Evolutionary conservation across 2,797 vertebrate species (phyloP).

Genomic region (Rachycentron canadum): DNA sequence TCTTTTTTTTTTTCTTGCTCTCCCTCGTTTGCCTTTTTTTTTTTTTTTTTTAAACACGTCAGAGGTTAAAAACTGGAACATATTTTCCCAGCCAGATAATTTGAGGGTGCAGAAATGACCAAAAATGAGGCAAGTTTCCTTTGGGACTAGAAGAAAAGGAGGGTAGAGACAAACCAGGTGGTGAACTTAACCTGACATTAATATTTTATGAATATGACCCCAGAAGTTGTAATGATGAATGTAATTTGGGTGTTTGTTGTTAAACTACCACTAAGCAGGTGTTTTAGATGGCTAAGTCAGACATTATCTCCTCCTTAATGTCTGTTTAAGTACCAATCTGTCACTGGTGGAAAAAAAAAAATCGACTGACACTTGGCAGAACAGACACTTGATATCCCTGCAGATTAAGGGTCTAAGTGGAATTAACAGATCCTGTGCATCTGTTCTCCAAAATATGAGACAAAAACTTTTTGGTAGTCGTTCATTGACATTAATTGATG

Average conservation of each 20-base stretch:
- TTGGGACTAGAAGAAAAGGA: constrained; percentile 63
- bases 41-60: constrained; percentile 35
- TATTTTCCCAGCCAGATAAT: constrained; percentile 76
- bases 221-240: constrained; percentile 74
- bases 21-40: constrained; percentile 13
- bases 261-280: constrained; percentile 72
- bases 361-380: constrained; percentile 5
- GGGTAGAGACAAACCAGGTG: constrained; percentile 76
- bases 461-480: neutral
- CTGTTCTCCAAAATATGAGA: neutral
- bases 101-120: constrained; percentile 70
- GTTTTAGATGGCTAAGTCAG: constrained; percentile 62
- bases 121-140: constrained; percentile 70
- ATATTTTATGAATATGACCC: constrained; percentile 83
- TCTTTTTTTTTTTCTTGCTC: constrained; percentile 9
- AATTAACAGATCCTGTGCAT: neutral
- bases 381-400: neutral
- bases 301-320: constrained; percentile 67
- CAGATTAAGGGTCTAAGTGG: neutral
- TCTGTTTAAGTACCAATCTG: constrained; percentile 66
- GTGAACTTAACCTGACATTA: constrained; percentile 79
- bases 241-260: constrained; percentile 69
- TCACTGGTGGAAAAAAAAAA: constrained; percentile 44
- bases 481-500: neutral
- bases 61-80: constrained; percentile 64